A percentile compares a stretch with the other conserved stretches of the same genome.
phyloP scores from a whole-genome alignment of 2,113 vertebrate species.

The Dicrurus megarhynchus region DNA sequence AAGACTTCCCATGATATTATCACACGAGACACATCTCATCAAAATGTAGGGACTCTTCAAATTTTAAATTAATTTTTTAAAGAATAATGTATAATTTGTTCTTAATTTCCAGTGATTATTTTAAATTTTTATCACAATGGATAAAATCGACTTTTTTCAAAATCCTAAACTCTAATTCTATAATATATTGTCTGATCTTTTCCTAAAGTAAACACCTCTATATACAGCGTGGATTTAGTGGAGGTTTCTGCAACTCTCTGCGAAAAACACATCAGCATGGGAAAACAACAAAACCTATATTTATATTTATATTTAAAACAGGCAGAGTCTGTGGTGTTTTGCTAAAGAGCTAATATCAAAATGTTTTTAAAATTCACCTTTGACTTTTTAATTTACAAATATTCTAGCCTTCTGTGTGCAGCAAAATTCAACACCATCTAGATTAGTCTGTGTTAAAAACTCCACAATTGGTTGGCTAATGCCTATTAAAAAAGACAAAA shows the following conservation, averaged over 20 bases:
- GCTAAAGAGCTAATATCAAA: neutral
- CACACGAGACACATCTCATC: accelerated
- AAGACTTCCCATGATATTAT: neutral
- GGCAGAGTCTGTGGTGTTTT: neutral
- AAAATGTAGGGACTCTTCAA: neutral
- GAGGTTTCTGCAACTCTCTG: neutral
- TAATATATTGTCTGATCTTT: neutral
- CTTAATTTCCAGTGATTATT: neutral
- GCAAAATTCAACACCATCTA: neutral
- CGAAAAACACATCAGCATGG: neutral
- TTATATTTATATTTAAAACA: neutral
- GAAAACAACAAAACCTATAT: neutral
- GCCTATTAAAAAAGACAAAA: neutral
- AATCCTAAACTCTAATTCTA: neutral
- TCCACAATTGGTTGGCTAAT: neutral
- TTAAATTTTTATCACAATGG: neutral
- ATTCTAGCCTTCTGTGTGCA: neutral
- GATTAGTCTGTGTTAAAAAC: neutral
- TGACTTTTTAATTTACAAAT: neutral
- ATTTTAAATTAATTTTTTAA: too few species aligned
- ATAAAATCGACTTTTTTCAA: neutral
- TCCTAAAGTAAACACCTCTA: neutral
- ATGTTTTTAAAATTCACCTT: neutral
- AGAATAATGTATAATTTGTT: neutral
- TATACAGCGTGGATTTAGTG: neutral